phyloP scores from a whole-genome alignment of 2,888 invertebrate genomes.

The Epinotia brunnichana region DNA sequence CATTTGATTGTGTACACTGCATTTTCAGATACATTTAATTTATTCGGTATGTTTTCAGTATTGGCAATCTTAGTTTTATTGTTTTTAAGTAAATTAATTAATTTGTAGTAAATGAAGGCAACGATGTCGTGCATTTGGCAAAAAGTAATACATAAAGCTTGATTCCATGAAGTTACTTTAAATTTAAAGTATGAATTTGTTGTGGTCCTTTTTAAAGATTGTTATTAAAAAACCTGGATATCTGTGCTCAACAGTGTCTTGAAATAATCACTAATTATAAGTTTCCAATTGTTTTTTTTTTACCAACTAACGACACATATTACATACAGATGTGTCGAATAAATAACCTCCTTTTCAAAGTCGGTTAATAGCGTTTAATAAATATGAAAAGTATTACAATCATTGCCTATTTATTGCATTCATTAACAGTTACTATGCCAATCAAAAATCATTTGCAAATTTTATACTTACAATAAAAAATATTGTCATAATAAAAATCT shows the following conservation, averaged over 20 bases:
- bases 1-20: conserved; percentile 32
- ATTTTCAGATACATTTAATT: conserved; percentile 26
- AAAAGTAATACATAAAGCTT: not conserved
- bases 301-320: too few relatives aligned
- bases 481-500: conserved; percentile 18
- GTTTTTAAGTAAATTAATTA: conserved; percentile 20
- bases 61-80: conserved; percentile 21
- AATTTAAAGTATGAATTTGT: not conserved
- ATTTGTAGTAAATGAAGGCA: conserved; percentile 15
- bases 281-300: not conserved
- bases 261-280: not conserved
- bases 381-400: conserved; percentile 36
- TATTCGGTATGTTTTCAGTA: conserved; percentile 19
- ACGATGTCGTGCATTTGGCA: not conserved
- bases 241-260: not conserved
- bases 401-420: conserved; percentile 26
- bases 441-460: conserved; percentile 8
- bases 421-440: conserved; percentile 12
- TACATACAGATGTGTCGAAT: too few relatives aligned
- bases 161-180: not conserved
- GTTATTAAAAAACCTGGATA: not conserved
- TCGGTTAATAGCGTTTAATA: too few relatives aligned
- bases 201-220: not conserved
- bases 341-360: too few relatives aligned
- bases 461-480: conserved; percentile 30